These are phyloP conservation scores for Matsumyia berberina DNA, from an alignment of 2,888 invertebrate species.

Conservation along the genomic window DNA sequence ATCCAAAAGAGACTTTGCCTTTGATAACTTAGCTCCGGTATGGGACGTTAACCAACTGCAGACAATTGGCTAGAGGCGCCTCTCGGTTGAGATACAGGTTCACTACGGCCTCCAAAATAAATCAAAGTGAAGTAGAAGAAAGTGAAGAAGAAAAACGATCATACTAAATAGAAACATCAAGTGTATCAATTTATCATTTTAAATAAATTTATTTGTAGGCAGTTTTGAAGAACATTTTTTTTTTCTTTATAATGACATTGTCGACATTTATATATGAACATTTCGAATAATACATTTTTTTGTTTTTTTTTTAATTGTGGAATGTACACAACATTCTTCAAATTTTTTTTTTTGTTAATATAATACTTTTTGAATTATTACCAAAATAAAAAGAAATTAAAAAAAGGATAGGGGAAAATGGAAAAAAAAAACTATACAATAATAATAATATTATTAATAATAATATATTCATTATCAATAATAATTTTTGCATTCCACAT, in stretches of 20 bases:
- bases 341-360: constrained; percentile 44
- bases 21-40: too few species aligned
- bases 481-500: constrained; percentile 64
- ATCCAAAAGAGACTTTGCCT: too few species aligned
- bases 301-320: constrained; percentile 51
- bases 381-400: constrained; percentile 51
- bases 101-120: too few species aligned
- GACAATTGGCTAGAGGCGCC: too few species aligned
- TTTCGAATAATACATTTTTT: constrained; percentile 79
- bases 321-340: constrained; percentile 74
- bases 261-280: constrained; percentile 82
- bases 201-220: constrained; percentile 83
- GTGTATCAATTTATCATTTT: constrained; percentile 74
- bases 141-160: too few species aligned
- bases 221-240: constrained; percentile 84
- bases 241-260: constrained; percentile 81
- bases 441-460: constrained; percentile 70
- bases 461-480: constrained; percentile 73
- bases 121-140: too few species aligned
- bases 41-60: too few species aligned
- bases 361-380: constrained; percentile 69
- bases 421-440: constrained; percentile 70
- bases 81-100: too few species aligned
- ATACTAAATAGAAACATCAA: constrained; percentile 2
- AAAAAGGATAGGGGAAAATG: constrained; percentile 24